phyloP scores from a whole-genome alignment of 2,113 vertebrate species.

The Sclerurus mexicanus region DNA sequence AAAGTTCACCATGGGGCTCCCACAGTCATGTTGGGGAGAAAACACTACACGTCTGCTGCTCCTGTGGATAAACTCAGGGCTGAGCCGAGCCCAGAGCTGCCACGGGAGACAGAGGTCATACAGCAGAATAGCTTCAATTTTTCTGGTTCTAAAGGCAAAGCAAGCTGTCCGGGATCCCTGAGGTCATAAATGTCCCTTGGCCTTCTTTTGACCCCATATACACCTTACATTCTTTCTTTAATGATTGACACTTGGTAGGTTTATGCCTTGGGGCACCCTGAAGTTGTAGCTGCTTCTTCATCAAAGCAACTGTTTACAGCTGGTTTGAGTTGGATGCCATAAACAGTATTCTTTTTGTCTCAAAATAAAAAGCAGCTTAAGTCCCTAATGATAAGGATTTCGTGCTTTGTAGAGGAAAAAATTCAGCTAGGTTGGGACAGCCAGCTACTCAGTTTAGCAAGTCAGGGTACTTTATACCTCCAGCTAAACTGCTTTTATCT shows the following conservation, averaged over 20 bases:
- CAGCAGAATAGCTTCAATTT: conserved; percentile 38
- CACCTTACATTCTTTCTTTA: conserved; percentile 82
- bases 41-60: background rate
- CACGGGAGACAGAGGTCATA: conserved; percentile 33
- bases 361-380: conserved; percentile 86
- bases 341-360: conserved; percentile 83
- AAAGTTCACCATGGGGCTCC: background rate
- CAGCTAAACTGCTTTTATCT: conserved; percentile 73
- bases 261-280: conserved; percentile 70
- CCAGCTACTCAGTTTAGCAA: conserved; percentile 65
- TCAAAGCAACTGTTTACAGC: conserved; percentile 96
- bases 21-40: background rate
- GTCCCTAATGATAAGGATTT: conserved; percentile 84
- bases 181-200: conserved; percentile 61
- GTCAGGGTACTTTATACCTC: conserved; percentile 37
- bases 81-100: background rate
- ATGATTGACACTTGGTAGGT: conserved; percentile 82
- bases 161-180: conserved; percentile 39
- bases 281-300: conserved; percentile 75
- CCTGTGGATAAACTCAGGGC: background rate
- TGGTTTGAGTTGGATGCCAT: conserved; percentile 84
- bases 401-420: conserved; percentile 76
- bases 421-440: conserved; percentile 74
- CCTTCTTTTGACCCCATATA: conserved; percentile 71
- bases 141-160: conserved; percentile 1